Evolutionary conservation across 2,888 invertebrate genomes (phyloP), one percentile per base, ranked within the genome.

Genomic region (Xylota segnis): DNA sequence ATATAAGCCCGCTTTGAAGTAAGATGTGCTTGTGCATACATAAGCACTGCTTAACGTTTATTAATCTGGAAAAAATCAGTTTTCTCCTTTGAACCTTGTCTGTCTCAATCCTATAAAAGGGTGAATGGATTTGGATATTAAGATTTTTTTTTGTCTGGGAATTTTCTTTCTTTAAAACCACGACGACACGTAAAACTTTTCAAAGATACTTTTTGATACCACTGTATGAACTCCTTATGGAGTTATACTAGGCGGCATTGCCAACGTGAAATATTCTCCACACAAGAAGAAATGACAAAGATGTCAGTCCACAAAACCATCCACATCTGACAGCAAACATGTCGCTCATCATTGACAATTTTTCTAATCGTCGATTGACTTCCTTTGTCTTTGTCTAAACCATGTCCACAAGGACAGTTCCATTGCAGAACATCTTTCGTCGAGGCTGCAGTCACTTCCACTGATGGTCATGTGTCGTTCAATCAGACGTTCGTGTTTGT

Each of bases 61-160:
- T 52, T 50, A 52, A 66, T 66, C 65, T 50, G 52, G 23, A 5
- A 45, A 5, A 45, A 66, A 66, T 50, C 66, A 27, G 52, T 66
- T 66, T 52, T 23, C n/a, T 52, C 37, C 37, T 52, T 52, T 66
- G 66, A 66, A 66, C 50, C 50, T 23, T 23, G 61, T 27, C 18
- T 58, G 32, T 6, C 37, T 37, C 58, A 58, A 58, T 58, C 58
- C 34, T 9, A 18, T 58, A 16, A 37, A 52, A 0, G n/a, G 50
- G 16, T 9, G 27, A 65, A 34, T 32, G 50, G 34, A 29, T 56
- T 32, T 5, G 4, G 14, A 32, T 32, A 32, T 32, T 32, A 56
- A 56, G n/a, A n/a, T n/a, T n/a, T n/a, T 32, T 32, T 27, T 16
- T 7, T 43, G 43, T 23, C 23, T 2, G 37, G 34, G 34, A 9